Evolutionary conservation across 2,888 invertebrate species (phyloP).

Genomic region (Desoria tigrina): DNA sequence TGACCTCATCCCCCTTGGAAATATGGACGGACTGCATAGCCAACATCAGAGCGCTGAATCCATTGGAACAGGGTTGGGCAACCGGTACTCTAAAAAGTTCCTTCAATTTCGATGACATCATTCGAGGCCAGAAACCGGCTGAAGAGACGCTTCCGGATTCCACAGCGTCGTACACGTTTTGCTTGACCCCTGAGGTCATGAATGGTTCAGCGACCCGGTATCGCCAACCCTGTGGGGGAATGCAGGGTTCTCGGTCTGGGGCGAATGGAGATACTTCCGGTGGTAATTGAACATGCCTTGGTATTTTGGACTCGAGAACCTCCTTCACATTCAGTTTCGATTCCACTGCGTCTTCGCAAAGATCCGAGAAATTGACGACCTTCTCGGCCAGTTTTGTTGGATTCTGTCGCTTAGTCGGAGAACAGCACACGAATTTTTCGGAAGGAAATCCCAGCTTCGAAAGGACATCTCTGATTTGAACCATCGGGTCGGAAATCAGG

Average conservation of each 20-base stretch:
- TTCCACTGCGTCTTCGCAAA: not conserved
- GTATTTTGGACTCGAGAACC: conserved; percentile 19
- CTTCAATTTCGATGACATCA: conserved; percentile 30
- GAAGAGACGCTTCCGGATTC: conserved; percentile 38
- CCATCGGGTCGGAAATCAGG: conserved; percentile 14
- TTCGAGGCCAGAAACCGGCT: conserved; percentile 36
- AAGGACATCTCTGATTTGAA: conserved; percentile 20
- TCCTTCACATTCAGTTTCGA: conserved; percentile 15
- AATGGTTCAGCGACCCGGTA: conserved; percentile 40
- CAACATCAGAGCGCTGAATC: conserved; percentile 38
- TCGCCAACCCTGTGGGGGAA: conserved; percentile 36
- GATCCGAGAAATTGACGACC: conserved; percentile 23
- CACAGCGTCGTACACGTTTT: conserved; percentile 41
- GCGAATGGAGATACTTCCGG: conserved; percentile 21
- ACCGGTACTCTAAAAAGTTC: conserved; percentile 26
- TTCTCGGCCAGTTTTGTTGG: conserved; percentile 25
- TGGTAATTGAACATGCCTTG: conserved; percentile 11
- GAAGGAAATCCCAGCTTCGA: conserved; percentile 22
- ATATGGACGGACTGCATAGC: conserved; percentile 36
- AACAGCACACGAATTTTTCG: conserved; percentile 8
- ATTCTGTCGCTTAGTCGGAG: conserved; percentile 26
- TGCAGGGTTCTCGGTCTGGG: conserved; percentile 38
- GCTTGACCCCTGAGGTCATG: conserved; percentile 28
- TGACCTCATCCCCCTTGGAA: conserved; percentile 36
- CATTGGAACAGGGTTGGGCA: conserved; percentile 42